Base-by-base conservation (phyloP, 2,888 invertebrate species). In the Ennomos erosarius region DNA sequence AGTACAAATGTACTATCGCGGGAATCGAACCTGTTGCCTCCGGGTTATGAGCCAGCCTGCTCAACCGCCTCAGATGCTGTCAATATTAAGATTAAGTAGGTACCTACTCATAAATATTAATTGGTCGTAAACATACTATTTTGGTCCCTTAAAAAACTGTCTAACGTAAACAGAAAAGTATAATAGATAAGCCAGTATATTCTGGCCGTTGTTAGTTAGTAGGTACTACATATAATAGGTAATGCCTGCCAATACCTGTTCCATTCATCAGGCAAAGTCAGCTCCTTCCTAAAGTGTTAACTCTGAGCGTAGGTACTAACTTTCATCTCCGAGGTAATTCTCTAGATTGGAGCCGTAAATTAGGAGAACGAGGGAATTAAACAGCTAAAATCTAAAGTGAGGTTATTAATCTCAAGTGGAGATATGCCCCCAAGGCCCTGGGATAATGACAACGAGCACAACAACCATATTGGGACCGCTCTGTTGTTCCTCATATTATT, bases 341-440 rank as follows among this genome's bases (percentile, higher is more conserved):
- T 56, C 68, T 73, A 81, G 72, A 85, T 79, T 81, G 76, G 71
- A 68, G 68, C 62, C 75, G 74, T 84, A 81, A 79, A 85, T 82
- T 81, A 73, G 65, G 72, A 71, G 73, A 76, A 79, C 67, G 75
- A 74, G 76, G 63, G 73, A 81, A 79, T 81, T 81, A 78, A 73
- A 78, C 70, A 64, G 70, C 64, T 68, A 58, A 68, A 71, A 69
- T 75, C 70, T 61, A 71, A 74, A 76, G 70, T 70, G 62, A 66
- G 65, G 69, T 68, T 74, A 78, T 79, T 78, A 78, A 78, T 78
- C 73, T 73, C 63, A 66, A 68, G 59, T 39, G 61, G 55, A 68
- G 70, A 73, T 70, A 73, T 67, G 42, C 52, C 54, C 49, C 39
- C 61, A 65, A 62, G 47, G 54, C 59, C 50, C 48, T 55, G 58